Conservation (phyloP, 2,797 vertebrate genomes). For the Pangasius sanitwongsei region DNA sequence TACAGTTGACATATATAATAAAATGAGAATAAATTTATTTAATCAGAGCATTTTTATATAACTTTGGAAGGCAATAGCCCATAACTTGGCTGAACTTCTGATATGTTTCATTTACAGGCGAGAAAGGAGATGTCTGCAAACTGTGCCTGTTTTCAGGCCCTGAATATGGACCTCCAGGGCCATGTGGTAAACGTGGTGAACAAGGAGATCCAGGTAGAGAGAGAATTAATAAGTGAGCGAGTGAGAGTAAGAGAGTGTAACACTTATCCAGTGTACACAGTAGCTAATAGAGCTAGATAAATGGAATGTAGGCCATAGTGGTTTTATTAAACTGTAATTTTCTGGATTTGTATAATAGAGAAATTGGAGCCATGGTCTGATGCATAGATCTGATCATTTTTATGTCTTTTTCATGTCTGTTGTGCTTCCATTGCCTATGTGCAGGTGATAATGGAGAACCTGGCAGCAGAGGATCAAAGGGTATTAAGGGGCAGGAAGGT, state of each 20-base stretch:
- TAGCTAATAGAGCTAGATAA: not conserved
- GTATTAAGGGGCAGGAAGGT: conserved; percentile 44
- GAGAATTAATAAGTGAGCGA: not conserved
- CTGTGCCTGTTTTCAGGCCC: not conserved
- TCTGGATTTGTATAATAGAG: not conserved
- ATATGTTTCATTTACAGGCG: conserved; percentile 35
- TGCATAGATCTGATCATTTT: not conserved
- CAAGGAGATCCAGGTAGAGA: conserved; percentile 4
- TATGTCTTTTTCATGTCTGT: not conserved
- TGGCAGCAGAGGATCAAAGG: conserved; percentile 46
- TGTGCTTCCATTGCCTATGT: not conserved
- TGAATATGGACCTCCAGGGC: conserved; percentile 31
- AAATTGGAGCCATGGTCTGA: not conserved
- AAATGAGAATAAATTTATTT: not conserved
- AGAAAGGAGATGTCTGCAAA: conserved; percentile 37
- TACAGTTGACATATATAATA: not conserved
- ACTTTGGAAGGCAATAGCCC: not conserved
- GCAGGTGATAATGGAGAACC: conserved; percentile 34
- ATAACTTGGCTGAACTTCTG: not conserved
- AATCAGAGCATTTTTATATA: not conserved
- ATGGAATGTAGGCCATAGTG: not conserved
- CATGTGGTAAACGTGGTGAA: conserved; percentile 31
- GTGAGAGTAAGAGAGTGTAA: not conserved
- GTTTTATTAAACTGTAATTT: not conserved
- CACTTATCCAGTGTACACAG: not conserved